phyloP scores from a whole-genome alignment of 2,888 invertebrate genomes.

The Coelinius sp. region DNA sequence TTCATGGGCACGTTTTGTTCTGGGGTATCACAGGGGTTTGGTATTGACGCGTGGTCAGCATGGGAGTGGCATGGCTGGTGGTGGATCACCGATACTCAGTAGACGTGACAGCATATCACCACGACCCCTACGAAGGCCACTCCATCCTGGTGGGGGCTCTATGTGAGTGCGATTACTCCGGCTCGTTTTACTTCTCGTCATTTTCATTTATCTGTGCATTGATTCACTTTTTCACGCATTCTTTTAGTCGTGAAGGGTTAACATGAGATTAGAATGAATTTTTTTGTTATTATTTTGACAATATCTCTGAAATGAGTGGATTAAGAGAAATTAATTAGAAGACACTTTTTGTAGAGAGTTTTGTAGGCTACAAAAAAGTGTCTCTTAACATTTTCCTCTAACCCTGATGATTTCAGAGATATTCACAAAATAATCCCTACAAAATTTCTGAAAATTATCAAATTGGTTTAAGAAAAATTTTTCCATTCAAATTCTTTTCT shows the following conservation, averaged over 20 bases:
- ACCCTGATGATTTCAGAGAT: too few relatives aligned
- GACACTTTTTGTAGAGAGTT: too few relatives aligned
- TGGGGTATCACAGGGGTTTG: slow-evolving; percentile 58
- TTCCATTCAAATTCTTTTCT: too few relatives aligned
- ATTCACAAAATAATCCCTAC: too few relatives aligned
- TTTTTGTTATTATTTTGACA: too few relatives aligned
- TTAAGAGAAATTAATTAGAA: too few relatives aligned
- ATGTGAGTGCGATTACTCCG: slow-evolving; percentile 69
- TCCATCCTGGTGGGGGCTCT: slow-evolving; percentile 69
- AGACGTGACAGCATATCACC: slow-evolving; percentile 69
- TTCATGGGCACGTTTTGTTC: slow-evolving; percentile 3
- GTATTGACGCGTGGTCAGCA: slow-evolving; percentile 66
- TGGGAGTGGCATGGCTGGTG: slow-evolving; percentile 57
- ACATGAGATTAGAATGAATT: too few relatives aligned
- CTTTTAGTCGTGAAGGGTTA: background rate
- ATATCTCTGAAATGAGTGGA: too few relatives aligned
- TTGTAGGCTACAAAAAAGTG: too few relatives aligned
- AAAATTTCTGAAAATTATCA: too few relatives aligned
- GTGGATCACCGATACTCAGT: slow-evolving; percentile 63
- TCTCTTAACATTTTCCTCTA: too few relatives aligned
- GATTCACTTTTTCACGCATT: slow-evolving; percentile 61
- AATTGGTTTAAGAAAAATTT: too few relatives aligned
- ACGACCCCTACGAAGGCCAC: slow-evolving; percentile 64
- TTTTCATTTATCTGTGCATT: slow-evolving; percentile 62
- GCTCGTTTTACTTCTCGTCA: slow-evolving; percentile 62